A percentile compares a stretch with the other conserved stretches of the same genome.
These are phyloP conservation scores for Montipora capricornis DNA, from an alignment of 64 coral and sea anemone genomes.

Conservation along the genomic window DNA sequence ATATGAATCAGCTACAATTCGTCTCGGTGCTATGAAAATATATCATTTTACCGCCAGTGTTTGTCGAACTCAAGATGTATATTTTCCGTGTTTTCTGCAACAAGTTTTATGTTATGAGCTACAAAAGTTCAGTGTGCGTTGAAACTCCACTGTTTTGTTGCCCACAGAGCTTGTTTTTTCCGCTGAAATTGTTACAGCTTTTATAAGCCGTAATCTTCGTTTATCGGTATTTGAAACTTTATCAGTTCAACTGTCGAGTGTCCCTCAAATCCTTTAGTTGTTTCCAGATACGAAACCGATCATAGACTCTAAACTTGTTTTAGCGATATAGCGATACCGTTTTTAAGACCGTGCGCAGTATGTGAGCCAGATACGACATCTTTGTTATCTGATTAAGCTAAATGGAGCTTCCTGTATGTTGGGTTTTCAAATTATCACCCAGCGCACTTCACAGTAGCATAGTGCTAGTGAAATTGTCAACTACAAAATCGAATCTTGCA, in stretches of 20 bases:
- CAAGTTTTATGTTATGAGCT: conserved; percentile 7
- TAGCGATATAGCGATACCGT: conserved; percentile 80
- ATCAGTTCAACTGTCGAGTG: conserved; percentile 33
- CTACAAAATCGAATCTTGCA: conserved; percentile 66
- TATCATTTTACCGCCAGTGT: conserved; percentile 49
- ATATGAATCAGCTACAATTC: conserved; percentile 22
- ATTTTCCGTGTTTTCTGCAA: conserved; percentile 27
- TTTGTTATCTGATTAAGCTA: conserved; percentile 84
- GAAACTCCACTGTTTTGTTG: background rate
- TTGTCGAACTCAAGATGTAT: conserved; percentile 18
- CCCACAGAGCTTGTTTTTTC: background rate
- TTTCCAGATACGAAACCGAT: conserved; percentile 44
- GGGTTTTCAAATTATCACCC: conserved; percentile 94
- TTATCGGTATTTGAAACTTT: conserved; percentile 55
- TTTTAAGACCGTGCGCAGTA: conserved; percentile 64
- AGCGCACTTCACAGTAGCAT: background rate
- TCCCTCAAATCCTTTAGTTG: conserved; percentile 24
- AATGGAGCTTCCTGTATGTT: conserved; percentile 86
- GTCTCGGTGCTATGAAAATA: conserved; percentile 43
- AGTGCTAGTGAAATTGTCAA: conserved; percentile 21
- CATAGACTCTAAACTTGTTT: conserved; percentile 59
- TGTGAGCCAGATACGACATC: conserved; percentile 86
- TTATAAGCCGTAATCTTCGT: conserved; percentile 21
- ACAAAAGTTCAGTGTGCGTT: background rate
- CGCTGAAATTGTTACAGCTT: background rate